Evolutionary conservation across 2,797 vertebrate genomes (phyloP), one percentile per base, ranked within the genome.

Genomic region (Alauda arvensis): DNA sequence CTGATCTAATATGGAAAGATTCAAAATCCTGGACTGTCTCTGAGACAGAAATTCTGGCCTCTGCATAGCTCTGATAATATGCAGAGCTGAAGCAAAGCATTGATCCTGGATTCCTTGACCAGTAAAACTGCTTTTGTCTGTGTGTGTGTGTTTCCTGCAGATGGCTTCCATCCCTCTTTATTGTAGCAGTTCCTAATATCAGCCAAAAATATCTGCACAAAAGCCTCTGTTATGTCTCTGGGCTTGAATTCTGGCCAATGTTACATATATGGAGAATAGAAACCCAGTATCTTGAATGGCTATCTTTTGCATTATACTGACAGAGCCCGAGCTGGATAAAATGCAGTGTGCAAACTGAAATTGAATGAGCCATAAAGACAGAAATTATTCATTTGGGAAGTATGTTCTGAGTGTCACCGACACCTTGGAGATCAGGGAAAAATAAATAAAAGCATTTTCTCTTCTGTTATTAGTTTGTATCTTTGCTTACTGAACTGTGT

Each of bases 161-260:
- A 89, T 94, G 94, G 75, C 85, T 90, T 89, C 83, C 80, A 94
- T 85, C 45, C 48, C 40, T 83, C 61, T 92, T 94, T 94, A 89
- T 87, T 48, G 6, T 39, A 75, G 80, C 61, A 56, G 51, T 91
- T 91, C 59, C 59, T 52, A 68, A 25, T 89, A 87, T 81, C 77
- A 92, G 85, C 83, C 91, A 93, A 91, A 94, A 85, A 81, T 93
- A 91, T 93, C 93, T 91, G 43, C 88, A 92, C 85, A 88, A 95
- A 94, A 91, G 80, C 68, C 87, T 83, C 74, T 81, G 87, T 93
- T 94, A 88, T 84, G 71, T 92, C 83, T 95, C 80, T 3, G 6
- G 55, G 51, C 66, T 89, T 94, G 93, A 90, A 84, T 62, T 28
- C n/a, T 56, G 52, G 90, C 91, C 93, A 94, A 8, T 24, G 16